Evolutionary conservation across 2,113 vertebrate species (phyloP), one percentile per base, ranked within the genome.

Genomic region (Illadopsis cleaveri): DNA sequence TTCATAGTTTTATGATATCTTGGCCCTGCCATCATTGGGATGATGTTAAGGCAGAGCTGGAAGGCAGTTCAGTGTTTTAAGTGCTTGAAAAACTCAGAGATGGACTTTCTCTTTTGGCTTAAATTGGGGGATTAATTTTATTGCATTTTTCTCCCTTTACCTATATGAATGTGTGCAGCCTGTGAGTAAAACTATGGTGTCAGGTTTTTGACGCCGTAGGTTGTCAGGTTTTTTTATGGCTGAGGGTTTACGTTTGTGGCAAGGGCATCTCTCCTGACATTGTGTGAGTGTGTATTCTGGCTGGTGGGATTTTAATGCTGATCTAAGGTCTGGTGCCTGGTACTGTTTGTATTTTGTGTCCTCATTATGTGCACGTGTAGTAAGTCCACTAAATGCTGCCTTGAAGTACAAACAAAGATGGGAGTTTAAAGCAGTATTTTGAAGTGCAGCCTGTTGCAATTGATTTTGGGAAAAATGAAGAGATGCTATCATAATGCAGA

Each of bases 381-480:
- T 31, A 80, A 93, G 79, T 44, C 23, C 48, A 38, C 38, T 66
- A 60, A 68, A 42, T 13, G 3, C 15, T 6, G 8, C 40, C 18
- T 58, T 18, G 42, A 81, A 81, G 66, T 90, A 68, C 38, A 86
- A 78, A 21, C 0, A 0, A 81, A 28, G 33, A 56, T 0, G 2
- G n/a, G 53, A 73, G 15, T 75, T 89, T 71, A 75, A 86, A 82
- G 57, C 31, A 57, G 25, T 78, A 17, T 89, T 92, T 91, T 72
- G 50, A 82, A 82, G 48, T 0, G 5, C 28, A 45, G 53, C 65
- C 81, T 89, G 48, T 72, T 95, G 72, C 70, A 91, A 30, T 2
- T 69, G 77, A 92, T 95, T 97, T 91, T 25, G 38, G 56, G 77
- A 81, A 94, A 95, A 95, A 90, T 70, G 77, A 56, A 56, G 60